Conservation (phyloP, 2,113 vertebrate genomes). For the Macrotus californicus region DNA sequence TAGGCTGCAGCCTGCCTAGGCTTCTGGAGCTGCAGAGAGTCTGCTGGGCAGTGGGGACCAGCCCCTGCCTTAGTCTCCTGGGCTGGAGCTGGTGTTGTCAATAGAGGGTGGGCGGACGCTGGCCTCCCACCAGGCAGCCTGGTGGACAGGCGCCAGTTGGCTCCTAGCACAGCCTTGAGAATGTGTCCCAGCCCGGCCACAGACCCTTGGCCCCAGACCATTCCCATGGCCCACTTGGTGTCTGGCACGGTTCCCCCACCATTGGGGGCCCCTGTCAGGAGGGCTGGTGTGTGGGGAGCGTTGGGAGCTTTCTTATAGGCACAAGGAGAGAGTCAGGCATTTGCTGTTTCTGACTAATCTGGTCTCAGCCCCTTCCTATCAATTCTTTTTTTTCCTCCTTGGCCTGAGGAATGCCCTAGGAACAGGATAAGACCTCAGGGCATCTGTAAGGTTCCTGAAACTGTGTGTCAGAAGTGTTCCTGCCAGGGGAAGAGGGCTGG, state of each 20-base stretch:
- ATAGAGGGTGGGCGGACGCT: background rate
- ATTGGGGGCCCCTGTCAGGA: background rate
- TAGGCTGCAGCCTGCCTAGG: background rate
- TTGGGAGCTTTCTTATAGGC: background rate
- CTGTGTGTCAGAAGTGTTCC: background rate
- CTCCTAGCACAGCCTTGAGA: slow-evolving; percentile 35
- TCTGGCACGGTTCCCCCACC: slow-evolving; percentile 8
- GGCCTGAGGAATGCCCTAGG: background rate
- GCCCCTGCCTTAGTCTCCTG: background rate
- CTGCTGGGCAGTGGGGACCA: background rate
- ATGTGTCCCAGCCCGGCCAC: background rate
- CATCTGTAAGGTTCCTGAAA: background rate
- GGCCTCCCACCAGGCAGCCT: slow-evolving; percentile 17
- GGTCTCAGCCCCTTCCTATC: background rate
- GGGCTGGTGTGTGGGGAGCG: background rate
- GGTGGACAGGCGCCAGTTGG: slow-evolving; percentile 49
- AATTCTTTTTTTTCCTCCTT: background rate
- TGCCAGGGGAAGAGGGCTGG: background rate
- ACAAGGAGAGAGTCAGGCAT: background rate
- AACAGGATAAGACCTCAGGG: background rate
- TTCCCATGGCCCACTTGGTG: slow-evolving; percentile 47
- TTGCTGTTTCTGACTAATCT: background rate
- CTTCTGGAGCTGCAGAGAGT: background rate
- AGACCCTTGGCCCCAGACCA: background rate
- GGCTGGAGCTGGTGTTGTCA: slow-evolving; percentile 7